Base-by-base conservation (phyloP, 1,140 invertebrate species). In the Panagrolaimus sp. region DNA sequence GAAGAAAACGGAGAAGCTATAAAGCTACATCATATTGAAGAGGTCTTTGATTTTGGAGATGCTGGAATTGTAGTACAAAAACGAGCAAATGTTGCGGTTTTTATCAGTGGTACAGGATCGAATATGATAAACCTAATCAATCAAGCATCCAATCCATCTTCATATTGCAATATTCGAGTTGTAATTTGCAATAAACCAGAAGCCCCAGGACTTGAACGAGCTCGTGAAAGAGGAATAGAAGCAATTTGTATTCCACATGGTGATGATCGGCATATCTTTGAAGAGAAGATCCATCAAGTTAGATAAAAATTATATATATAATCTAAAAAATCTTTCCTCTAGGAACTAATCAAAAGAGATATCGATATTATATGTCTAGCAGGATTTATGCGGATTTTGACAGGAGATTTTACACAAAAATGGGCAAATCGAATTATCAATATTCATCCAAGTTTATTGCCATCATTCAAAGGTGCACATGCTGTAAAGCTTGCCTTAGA, bases 321-420 rank as follows among this genome's bases (percentile, higher is more conserved):
- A 9, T 72, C 8, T 14, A 1, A 46, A 44, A n/a, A 27, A 14
- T 14, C 71, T 23, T 16, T 13, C 72, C 7, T 70, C 63, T 83
- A 86, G 43, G 87, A 87, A 65, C 85, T 97, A 11, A 85, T 87
- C 61, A 80, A 84, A 7, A 86, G 87, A 16, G 87, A 87, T 13
- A 89, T 95, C 9, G 91, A 97, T 78, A 86, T 97, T 53, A 88
- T 98, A 27, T 96, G 93, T 82, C 86, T 98, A 43, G 95, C 95
- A 68, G 95, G 94, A 4, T 98, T 96, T 83, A 98, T 98, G 95
- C 87, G 94, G 74, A 90, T 98, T 69, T 84, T 97, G 5, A 91
- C 91, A 25, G 83, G 84, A 83, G 77, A 75, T 23, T 86, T 81
- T 83, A 80, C 75, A 14, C 48, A 86, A 0, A 85, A 85, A 72